Conservation (phyloP, 2,797 vertebrate genomes). For the Brotula barbata region DNA sequence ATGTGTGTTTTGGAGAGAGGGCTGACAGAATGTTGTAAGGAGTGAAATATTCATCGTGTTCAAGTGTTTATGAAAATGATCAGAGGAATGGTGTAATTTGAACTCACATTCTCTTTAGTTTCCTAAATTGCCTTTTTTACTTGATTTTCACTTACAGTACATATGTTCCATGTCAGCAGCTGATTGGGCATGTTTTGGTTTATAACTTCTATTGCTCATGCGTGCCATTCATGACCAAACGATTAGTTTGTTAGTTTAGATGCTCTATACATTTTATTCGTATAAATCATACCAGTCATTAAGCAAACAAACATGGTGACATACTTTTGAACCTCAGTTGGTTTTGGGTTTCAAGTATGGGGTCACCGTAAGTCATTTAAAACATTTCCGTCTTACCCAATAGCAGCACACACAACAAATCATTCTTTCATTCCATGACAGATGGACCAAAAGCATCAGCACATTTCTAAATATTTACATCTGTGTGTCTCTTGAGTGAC, state of each 20-base stretch:
- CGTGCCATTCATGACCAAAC: conserved; percentile 32
- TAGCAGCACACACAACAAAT: conserved; percentile 49
- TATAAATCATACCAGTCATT: conserved; percentile 21
- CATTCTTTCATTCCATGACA: conserved; percentile 39
- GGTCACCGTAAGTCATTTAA: conserved; percentile 14
- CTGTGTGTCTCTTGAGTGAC: conserved; percentile 70
- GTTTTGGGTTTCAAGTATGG: conserved; percentile 25
- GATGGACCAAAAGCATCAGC: conserved; percentile 63
- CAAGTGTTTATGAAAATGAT: conserved; percentile 28
- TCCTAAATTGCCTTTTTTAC: conserved; percentile 58
- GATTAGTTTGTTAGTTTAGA: too few species aligned
- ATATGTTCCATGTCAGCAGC: conserved; percentile 50
- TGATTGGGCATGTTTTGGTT: conserved; percentile 31
- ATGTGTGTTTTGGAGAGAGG: conserved; percentile 34
- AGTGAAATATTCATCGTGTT: conserved; percentile 24
- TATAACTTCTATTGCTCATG: conserved; percentile 37
- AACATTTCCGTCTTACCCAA: conserved; percentile 19
- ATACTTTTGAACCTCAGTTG: conserved; percentile 26
- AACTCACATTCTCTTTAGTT: conserved; percentile 54
- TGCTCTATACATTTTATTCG: too few species aligned
- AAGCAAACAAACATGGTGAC: conserved; percentile 18
- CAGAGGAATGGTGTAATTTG: conserved; percentile 35
- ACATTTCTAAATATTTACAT: conserved; percentile 69
- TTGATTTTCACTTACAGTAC: conserved; percentile 71
- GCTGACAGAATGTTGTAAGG: conserved; percentile 49